These are phyloP conservation scores for Nerophis lumbriciformis DNA, from an alignment of 2,113 vertebrate species.

Conservation along the genomic window DNA sequence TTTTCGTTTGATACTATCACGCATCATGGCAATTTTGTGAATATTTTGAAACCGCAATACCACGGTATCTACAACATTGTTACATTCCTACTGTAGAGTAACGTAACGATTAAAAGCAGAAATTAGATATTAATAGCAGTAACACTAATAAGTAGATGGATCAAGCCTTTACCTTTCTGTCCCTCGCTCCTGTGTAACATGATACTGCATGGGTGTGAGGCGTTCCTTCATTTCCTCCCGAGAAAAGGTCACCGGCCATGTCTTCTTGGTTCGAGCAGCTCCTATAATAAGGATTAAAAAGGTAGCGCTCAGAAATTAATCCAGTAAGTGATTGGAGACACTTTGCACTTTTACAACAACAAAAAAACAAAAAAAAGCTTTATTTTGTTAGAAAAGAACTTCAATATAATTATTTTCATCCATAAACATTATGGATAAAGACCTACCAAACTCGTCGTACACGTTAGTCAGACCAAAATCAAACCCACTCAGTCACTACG, in stretches of 20 bases:
- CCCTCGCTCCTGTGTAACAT: slow-evolving; percentile 95
- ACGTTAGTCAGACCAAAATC: slow-evolving; percentile 26
- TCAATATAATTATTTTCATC: neutral
- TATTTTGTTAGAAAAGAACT: neutral
- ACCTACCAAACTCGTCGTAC: slow-evolving; percentile 6
- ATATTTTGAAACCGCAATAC: no score
- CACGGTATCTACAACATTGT: no score
- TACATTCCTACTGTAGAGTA: no score
- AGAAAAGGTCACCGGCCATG: slow-evolving; percentile 85
- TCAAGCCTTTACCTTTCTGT: slow-evolving; percentile 79
- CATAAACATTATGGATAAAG: neutral
- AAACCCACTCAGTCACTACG: slow-evolving; percentile 21
- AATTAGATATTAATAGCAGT: no score
- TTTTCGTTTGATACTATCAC: no score
- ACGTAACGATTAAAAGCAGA: no score
- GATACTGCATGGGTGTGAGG: slow-evolving; percentile 88
- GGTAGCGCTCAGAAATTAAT: neutral
- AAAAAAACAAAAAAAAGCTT: neutral
- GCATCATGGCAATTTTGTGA: no score
- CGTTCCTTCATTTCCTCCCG: slow-evolving; percentile 89
- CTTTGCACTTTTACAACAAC: no score
- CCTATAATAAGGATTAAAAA: slow-evolving; percentile 70
- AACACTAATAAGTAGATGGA: no score
- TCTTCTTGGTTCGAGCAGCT: slow-evolving; percentile 85
- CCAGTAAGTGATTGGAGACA: neutral